Base-by-base conservation (phyloP, 2,113 vertebrate species). In the Lampris megalopsis region DNA sequence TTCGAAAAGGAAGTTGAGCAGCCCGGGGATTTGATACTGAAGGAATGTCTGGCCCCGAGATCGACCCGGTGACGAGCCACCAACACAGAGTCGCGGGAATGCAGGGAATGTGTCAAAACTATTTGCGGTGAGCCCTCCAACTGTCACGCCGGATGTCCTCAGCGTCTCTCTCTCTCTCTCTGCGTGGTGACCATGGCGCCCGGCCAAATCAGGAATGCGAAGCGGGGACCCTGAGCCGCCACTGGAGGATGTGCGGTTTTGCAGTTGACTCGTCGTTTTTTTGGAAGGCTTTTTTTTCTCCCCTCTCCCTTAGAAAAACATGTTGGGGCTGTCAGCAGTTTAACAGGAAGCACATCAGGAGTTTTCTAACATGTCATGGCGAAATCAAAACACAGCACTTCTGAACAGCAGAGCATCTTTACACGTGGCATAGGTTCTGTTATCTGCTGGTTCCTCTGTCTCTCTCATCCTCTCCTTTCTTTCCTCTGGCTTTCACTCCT, bases 21-120 rank as follows among this genome's bases (percentile, higher is more conserved):
- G 73, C 65, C 40, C 41, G 2, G 75, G 78, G 82, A 66, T 73
- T 63, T 56, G 2, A 45, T 57, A 6, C 40, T 4, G 1, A 37
- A 82, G 62, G 75, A 82, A 77, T 85, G 77, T 64, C 49, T 75
- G 77, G 24, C 72, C 49, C 41, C 54, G 77, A 86, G 83, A 57
- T 57, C 2, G 68, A 60, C 42, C 24, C 37, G 71, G 68, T 81
- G 56, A 53, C 68, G 69, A 82, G 53, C 2, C 70, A 73, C 69
- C 65, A 72, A 4, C 4, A 40, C 65, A 64, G 78, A 68, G 68
- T 67, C 42, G 6, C 62, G 53, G 64, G 84, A 87, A 86, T 41
- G 82, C 62, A 0, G 67, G 58, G 81, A 89, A 89, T 86, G 82
- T 42, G 47, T 62, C 62, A 82, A 61, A 74, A 64, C 66, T 65